Percentiles rank a stretch among this genome's conserved stretches.
phyloP scores from a whole-genome alignment of 2,113 vertebrate genomes.

The Aphyosemion australe region DNA sequence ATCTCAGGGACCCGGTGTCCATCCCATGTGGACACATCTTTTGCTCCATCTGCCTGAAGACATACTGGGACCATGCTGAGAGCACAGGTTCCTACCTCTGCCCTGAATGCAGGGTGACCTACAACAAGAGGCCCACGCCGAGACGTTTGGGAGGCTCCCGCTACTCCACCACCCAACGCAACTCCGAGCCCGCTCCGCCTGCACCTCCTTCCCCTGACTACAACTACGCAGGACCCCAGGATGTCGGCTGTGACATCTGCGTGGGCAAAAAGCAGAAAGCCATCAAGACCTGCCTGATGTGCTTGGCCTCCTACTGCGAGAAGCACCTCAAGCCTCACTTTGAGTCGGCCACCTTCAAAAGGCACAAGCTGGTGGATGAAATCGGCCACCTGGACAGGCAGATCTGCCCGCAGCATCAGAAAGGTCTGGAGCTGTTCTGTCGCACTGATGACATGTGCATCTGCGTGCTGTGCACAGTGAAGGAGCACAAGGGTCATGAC shows the following conservation, averaged over 20 bases:
- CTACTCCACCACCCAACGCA: slow-evolving; percentile 49
- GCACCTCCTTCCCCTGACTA: slow-evolving; percentile 80
- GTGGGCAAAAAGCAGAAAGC: slow-evolving; percentile 84
- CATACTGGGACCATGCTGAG: slow-evolving; percentile 83
- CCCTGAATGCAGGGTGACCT: slow-evolving; percentile 77
- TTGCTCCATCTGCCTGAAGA: slow-evolving; percentile 80
- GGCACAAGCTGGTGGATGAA: slow-evolving; percentile 89
- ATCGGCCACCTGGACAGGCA: slow-evolving; percentile 70
- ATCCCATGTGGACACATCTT: slow-evolving; percentile 81
- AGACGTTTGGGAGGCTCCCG: slow-evolving; percentile 67
- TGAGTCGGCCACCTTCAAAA: slow-evolving; percentile 85
- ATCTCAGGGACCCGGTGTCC: slow-evolving; percentile 78
- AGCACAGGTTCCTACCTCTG: slow-evolving; percentile 73
- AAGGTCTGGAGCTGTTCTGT: slow-evolving; percentile 83
- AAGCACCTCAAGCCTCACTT: slow-evolving; percentile 89
- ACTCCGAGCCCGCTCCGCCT: slow-evolving; percentile 68
- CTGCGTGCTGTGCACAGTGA: slow-evolving; percentile 82
- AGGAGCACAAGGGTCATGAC: slow-evolving; percentile 84
- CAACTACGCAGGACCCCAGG: slow-evolving; percentile 77
- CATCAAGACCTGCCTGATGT: slow-evolving; percentile 88
- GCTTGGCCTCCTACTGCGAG: slow-evolving; percentile 91
- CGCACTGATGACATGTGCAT: slow-evolving; percentile 72
- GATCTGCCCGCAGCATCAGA: slow-evolving; percentile 83
- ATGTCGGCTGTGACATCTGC: slow-evolving; percentile 85
- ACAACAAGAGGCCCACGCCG: slow-evolving; percentile 79